Evolutionary conservation across 2,113 vertebrate genomes (phyloP).

Genomic region (Syngnathoides biaculeatus): DNA sequence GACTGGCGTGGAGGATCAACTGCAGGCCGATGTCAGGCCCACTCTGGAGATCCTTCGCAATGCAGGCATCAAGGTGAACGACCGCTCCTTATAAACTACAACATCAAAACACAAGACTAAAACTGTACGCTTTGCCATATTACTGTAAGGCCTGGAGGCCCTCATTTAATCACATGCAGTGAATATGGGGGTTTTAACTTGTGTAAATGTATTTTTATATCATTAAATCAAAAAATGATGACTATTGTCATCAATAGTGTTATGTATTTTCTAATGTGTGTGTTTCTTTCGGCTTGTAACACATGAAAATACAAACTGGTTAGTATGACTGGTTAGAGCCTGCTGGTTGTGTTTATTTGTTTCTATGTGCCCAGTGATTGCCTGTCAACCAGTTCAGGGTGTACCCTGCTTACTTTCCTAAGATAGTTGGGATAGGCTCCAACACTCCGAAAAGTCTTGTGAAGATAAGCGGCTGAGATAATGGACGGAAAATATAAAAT

Average conservation of each 20-base stretch:
- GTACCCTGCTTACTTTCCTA: no score
- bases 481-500: no score
- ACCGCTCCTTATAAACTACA: slow-evolving; percentile 6
- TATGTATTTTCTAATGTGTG: neutral
- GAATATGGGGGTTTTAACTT: neutral
- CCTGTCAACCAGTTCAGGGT: no score
- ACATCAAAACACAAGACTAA: slow-evolving; percentile 9
- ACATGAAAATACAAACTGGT: neutral
- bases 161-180: neutral
- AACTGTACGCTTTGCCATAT: no score
- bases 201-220: neutral
- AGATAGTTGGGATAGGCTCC: no score
- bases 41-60: slow-evolving; percentile 94
- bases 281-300: no score
- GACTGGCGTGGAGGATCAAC: slow-evolving; percentile 94
- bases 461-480: no score
- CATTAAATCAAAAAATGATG: neutral
- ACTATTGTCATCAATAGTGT: neutral
- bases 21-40: slow-evolving; percentile 89
- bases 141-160: neutral
- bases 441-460: no score
- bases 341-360: no score
- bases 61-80: slow-evolving; percentile 91
- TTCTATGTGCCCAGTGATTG: no score
- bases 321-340: no score